Base-by-base conservation (phyloP, 2,797 vertebrate species). In the Hypotaenidia okinawae region DNA sequence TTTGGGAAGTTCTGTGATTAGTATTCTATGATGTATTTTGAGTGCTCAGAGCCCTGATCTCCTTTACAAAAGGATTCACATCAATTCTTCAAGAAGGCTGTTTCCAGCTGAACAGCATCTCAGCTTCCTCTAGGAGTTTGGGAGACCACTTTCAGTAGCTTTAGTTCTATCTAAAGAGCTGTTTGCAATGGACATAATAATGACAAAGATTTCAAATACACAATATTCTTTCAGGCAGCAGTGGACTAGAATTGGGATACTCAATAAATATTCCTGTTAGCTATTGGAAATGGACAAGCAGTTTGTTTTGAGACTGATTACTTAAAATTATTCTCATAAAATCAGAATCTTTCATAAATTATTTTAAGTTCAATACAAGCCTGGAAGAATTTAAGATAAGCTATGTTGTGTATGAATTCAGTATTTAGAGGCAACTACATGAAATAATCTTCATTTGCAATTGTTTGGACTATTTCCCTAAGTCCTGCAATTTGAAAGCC, bases 1-100 rank as follows among this genome's bases (percentile, higher is more conserved):
- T 90, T 77, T 95, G 81, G 70, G 81, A 95, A 93, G 78, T 55
- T 19, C 59, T 79, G 77, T 69, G 87, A 90, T 95, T 95, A 92
- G 90, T 91, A 96, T 96, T 95, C 96, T 72, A 41, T 72, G 91
- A 95, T 83, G 83, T 74, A 74, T 89, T 84, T 84, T 76, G 91
- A 95, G 83, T 89, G 80, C 74, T 91, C 86, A 93, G 91, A 94
- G 88, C 88, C 84, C 70, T 82, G 83, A 96, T 94, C 87, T 94
- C 66, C 87, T 93, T 77, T 77, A 93, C 93, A 92, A 96, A 96
- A 94, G 90, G 84, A 92, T 87, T 90, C 90, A 85, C 91, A 94
- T 94, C 82, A 91, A 81, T 94, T 94, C 87, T 87, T 87, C 94
- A 92, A 84, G 93, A 82, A 90, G 90, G 80, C 84, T 77, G n/a